Evolutionary conservation across 2,888 invertebrate genomes (phyloP), one percentile per base, ranked within the genome.

Genomic region (Agrilus mali): DNA sequence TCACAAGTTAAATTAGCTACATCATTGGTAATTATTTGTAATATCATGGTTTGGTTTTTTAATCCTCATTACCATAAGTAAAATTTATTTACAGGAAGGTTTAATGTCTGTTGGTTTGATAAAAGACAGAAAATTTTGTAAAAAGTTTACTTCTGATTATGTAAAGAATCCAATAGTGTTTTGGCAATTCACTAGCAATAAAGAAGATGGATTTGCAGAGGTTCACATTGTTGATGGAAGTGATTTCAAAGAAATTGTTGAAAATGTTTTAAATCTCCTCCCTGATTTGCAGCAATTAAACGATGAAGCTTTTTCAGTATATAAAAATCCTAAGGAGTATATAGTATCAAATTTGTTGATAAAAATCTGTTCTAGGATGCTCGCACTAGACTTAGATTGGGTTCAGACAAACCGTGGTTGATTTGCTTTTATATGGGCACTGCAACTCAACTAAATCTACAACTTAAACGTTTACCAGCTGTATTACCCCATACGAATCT

Each of bases 1-100:
- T 72, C 73, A 2, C 64, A 75, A 33, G 67, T 72, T 3, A 84
- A 86, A 64, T 67, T 88, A 32, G 78, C 85, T 38, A 80, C 80
- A 40, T 80, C 78, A 64, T 71, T 90, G 71, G 86, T 86, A 67
- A 8, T 38, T 41, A 12, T 17, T n/a, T 40, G 10, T n/a, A 10
- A 7, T 41, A 1, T 27, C 2, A 16, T 5, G 13, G n/a, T 34
- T 31, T 36, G 40, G 42, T 43, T 45, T 46, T 42, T 38, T 39
- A 38, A 33, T 4, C 7, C 38, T 36, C 37, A 31, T 41, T 39
- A 38, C 45, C 41, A 12, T 17, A 13, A 15, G 10, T 2, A 12
- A 14, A 20, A 33, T 7, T 31, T 17, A 7, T 48, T 54, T 56
- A 44, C 46, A 68, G 67, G 66, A 67, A 53, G 65, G 65, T n/a